Conservation (phyloP, 2,888 invertebrate species). For the Pyrocoelia pectoralis region DNA sequence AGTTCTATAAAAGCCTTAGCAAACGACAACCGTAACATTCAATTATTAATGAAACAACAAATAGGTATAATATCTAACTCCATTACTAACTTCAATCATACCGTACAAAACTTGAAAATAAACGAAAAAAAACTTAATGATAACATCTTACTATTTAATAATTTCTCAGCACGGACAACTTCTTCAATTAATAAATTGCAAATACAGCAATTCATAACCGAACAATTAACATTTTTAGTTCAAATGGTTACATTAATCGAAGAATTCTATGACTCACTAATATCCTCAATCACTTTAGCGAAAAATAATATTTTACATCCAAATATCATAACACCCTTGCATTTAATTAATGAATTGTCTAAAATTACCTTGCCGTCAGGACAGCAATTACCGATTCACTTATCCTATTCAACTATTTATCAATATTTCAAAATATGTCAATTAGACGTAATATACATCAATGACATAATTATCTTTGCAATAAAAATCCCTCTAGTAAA, state of each 20-base stretch:
- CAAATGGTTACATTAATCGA: neutral
- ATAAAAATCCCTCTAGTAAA: neutral
- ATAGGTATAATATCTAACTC: constrained; percentile 39
- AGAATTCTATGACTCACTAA: neutral
- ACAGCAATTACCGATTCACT: neutral
- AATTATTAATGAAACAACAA: constrained; percentile 40
- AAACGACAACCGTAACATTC: constrained; percentile 33
- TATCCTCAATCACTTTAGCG: neutral
- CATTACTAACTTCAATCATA: constrained; percentile 40
- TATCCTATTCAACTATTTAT: neutral
- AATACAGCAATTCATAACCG: neutral
- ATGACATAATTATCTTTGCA: neutral
- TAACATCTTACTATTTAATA: neutral
- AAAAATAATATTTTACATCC: neutral
- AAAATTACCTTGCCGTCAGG: neutral
- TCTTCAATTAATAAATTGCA: neutral
- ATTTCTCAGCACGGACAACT: neutral
- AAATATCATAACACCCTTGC: neutral
- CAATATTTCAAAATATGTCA: neutral
- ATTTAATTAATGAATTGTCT: no score
- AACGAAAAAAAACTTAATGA: no score
- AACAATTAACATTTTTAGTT: neutral
- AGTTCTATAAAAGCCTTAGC: constrained; percentile 31
- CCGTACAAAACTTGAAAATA: constrained; percentile 30
- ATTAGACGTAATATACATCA: neutral